Evolutionary conservation across 2,113 vertebrate genomes (phyloP).

Genomic region (Laticauda laticaudata): DNA sequence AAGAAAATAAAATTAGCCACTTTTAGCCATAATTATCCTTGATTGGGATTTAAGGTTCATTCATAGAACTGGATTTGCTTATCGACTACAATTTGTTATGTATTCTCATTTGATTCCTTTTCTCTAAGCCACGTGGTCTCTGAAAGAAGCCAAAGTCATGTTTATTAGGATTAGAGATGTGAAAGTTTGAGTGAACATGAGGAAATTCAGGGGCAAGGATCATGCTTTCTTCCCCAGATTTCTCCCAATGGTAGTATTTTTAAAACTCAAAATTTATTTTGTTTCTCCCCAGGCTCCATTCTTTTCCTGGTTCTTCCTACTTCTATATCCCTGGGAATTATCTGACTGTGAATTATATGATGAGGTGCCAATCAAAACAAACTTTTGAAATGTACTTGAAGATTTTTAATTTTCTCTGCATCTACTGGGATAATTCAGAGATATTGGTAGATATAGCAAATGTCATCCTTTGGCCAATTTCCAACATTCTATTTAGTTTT

Average conservation of each 20-base stretch:
- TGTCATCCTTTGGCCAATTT: background rate
- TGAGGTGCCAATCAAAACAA: background rate
- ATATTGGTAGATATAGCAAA: background rate
- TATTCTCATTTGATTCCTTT: background rate
- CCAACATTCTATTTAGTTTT: background rate
- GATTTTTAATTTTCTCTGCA: background rate
- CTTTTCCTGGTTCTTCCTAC: background rate
- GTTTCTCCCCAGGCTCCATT: background rate
- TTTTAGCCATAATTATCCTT: background rate
- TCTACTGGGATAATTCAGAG: background rate
- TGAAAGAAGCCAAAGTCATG: background rate
- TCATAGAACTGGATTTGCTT: background rate
- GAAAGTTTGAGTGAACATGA: background rate
- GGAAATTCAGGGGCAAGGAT: background rate
- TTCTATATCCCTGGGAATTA: background rate
- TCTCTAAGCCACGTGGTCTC: background rate
- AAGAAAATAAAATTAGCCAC: background rate
- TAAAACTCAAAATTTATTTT: background rate
- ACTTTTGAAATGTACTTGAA: background rate
- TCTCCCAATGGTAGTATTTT: background rate
- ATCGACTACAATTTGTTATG: background rate
- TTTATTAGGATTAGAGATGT: background rate
- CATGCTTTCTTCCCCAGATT: background rate
- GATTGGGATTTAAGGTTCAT: no score
- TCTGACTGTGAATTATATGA: background rate